Base-by-base conservation (phyloP, 2,888 invertebrate species). In the Galeopsomyia nigrocyanea region DNA sequence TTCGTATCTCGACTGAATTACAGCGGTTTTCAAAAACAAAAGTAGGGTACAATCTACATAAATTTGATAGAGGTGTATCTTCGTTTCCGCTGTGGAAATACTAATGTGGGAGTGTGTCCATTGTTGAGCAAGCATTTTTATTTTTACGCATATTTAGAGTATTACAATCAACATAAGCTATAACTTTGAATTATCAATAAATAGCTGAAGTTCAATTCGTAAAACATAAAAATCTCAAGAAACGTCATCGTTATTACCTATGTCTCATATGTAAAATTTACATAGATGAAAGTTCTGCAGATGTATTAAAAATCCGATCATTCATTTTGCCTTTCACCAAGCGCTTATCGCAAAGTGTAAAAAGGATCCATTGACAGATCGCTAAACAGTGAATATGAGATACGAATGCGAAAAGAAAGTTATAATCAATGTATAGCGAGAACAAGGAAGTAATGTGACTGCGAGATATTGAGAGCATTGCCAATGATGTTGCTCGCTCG, bases 371-470 rank as follows among this genome's bases (percentile, higher is more conserved):
- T 58, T n/a, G 39, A 13, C 7, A 46, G 60, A 31, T 31, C 22
- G 13, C 50, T 19, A 39, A 63, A 14, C 19, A 19, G 19, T 39
- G 53, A 63, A 63, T 63, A 51, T 17, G 13, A 31, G 63, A 51
- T 51, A 63, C 17, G 14, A 60, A 26, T 51, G 46, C 3, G 47
- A 68, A 31, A 67, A 67, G 67, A 68, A 68, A 55, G 61, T 26
- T 51, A 39, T 55, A 47, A 58, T 51, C 19, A 17, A 39, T n/a
- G n/a, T 51, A 10, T 47, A 61, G 22, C 9, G 16, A 55, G n/a
- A 58, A 57, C 17, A 21, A 61, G 68, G 61, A 62, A 68, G 50
- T 47, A 46, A 14, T 17, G 22, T 53, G 5, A 63, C 10, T 19
- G 39, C 31, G 22, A 21, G 39, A 39, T 39, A 39, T 63, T 39